A percentile compares a stretch with the other conserved stretches of the same genome.
phyloP scores from a whole-genome alignment of 1,140 invertebrate species.

The Pseudomyrmex gracilis region DNA sequence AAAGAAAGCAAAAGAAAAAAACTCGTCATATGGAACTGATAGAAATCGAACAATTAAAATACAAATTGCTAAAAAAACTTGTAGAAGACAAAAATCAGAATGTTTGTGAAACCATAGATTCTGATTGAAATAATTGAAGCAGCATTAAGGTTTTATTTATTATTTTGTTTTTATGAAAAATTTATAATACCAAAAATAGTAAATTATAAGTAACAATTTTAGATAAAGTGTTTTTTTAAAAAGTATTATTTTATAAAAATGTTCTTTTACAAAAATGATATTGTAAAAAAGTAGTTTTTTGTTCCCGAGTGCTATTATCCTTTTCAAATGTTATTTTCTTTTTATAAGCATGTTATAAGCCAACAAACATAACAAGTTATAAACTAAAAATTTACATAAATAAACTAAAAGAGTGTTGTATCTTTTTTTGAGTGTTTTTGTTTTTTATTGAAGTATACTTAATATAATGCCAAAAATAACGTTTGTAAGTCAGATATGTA shows the following conservation, averaged over 20 bases:
- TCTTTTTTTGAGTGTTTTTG: background rate
- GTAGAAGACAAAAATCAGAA: background rate
- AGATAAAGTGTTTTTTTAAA: too few species aligned
- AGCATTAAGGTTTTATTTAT: background rate
- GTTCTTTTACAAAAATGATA: too few species aligned
- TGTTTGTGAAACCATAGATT: background rate
- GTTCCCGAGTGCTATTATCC: too few species aligned
- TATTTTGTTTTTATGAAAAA: too few species aligned
- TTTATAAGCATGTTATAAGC: background rate
- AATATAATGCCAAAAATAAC: background rate
- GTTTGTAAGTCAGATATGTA: background rate
- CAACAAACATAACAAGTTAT: background rate
- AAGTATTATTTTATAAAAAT: too few species aligned
- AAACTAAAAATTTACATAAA: background rate
- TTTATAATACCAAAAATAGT: too few species aligned
- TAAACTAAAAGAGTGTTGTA: background rate
- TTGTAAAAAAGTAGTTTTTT: too few species aligned
- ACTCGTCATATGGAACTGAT: background rate
- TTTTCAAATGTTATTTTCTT: background rate
- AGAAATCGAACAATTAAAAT: constrained; percentile 15
- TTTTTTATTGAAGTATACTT: background rate
- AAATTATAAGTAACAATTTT: too few species aligned
- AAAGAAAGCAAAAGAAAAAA: constrained; percentile 3
- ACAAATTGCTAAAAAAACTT: background rate
- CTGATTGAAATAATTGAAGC: background rate